Evolutionary conservation across 1,140 invertebrate genomes (phyloP), one percentile per base, ranked within the genome.

Genomic region (Penaeus japonicus): DNA sequence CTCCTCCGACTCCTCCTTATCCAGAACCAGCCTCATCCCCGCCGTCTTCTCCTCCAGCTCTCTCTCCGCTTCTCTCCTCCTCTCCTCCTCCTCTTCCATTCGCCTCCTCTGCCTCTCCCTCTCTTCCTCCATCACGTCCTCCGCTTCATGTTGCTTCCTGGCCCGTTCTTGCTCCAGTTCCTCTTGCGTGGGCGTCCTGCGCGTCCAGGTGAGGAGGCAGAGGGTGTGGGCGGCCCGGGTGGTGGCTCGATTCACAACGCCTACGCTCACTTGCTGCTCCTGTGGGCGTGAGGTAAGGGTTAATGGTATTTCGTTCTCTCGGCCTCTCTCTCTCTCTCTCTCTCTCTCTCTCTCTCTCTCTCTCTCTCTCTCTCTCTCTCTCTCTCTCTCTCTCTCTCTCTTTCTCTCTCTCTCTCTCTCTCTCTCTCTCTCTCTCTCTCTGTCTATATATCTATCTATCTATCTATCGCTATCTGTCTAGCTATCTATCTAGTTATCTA

Each of bases 211-310:
- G 27, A 88, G 86, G 62, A 88, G 53, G 30, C 79, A 79, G 17
- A 88, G n/a, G 79, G 59, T 73, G 24, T 62, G 77, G 27, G 86
- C 79, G 15, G 86, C 86, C 2, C 62, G 39, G 20, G 86, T 88
- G 39, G 86, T 88, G 32, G 86, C 86, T 17, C 86, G n/a, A 32
- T 24, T 88, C 35, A 88, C 86, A 47, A 88, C 79, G 22, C 86
- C 86, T 27, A 88, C 86, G 35, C 86, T 88, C 27, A 88, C 86
- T 27, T 88, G 47, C 24, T 88, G 86, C 47, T 88, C 86, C 86
- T 88, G 86, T 5, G 18, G 62, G 79, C 15, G 32, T 62, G 20
- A 24, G 53, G 70, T 53, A 62, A 35, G 65, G 55, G 27, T 20
- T 54, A n/a, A n/a, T n/a, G n/a, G n/a, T n/a, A n/a, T n/a, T n/a